Base-by-base conservation (phyloP, 1,140 invertebrate species). In the Physella acuta region DNA sequence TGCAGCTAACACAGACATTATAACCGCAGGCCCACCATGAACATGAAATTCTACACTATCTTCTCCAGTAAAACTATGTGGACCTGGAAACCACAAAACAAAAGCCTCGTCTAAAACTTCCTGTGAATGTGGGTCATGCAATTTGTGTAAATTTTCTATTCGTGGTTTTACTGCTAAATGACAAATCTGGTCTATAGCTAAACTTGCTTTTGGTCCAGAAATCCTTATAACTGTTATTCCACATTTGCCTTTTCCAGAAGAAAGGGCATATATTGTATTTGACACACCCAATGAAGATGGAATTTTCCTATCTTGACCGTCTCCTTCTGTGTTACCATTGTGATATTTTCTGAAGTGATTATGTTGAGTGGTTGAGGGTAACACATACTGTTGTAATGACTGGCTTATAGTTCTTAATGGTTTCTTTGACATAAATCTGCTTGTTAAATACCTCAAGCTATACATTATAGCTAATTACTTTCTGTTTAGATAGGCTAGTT, bases 1-100 rank as follows among this genome's bases (percentile, higher is more conserved):
- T 3, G 90, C 88, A 51, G 85, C 79, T 26, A 94, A 85, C 59
- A 97, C 81, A 33, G 90, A 87, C 33, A 87, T 82, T 24, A 95
- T 85, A 4, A 97, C 91, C 2, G 95, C 94, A 49, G 87, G 77
- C 2, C 94, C 92, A 28, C 95, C 88, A 78, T 98, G 95, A 3
- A 96, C 88, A 85, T 95, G 94, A 74, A 97, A 90, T 81, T 98
- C 95, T 76, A 91, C 92, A 62, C 88, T 89, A 82, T 98, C 92
- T 85, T 98, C 95, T 1, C 95, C 95, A 14, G 94, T 96, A 79
- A 95, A 97, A 78, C 93, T 96, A n/a, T 88, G 86, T 0, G 94
- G 94, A 89, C 91, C 90, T 76, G 92, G 92, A 88, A 94, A 94
- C 91, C 92, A 95, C 31, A 95, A 78, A 4, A 93, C 86, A n/a